A percentile compares a stretch with the other conserved stretches of the same genome.
Evolutionary conservation across 2,797 vertebrate species (phyloP).

Genomic region (Lepus townsendii): DNA sequence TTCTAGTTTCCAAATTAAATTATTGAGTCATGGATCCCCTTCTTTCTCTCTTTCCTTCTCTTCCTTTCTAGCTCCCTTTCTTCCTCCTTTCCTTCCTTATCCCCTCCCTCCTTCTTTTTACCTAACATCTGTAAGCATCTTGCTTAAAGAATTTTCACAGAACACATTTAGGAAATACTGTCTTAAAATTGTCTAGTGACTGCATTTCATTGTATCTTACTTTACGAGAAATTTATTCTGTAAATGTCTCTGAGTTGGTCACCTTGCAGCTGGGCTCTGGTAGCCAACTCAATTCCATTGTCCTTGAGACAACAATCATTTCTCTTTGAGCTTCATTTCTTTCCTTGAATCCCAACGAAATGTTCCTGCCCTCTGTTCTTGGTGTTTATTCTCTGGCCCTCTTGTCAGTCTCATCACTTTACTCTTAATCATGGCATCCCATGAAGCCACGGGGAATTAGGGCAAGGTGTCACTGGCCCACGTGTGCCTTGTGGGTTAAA

Average conservation of each 20-base stretch:
- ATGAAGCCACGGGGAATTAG: too few relatives aligned
- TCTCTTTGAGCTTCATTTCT: too few relatives aligned
- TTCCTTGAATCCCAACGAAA: too few relatives aligned
- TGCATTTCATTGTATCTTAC: background rate
- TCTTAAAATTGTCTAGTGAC: background rate
- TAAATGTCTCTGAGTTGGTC: background rate
- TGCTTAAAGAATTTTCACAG: background rate
- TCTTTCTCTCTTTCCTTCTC: background rate
- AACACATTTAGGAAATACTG: background rate
- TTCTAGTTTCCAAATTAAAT: background rate
- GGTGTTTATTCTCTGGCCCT: too few relatives aligned
- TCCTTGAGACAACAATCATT: too few relatives aligned
- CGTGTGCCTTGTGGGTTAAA: too few relatives aligned
- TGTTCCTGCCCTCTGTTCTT: too few relatives aligned
- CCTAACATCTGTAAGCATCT: background rate
- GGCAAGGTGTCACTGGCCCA: too few relatives aligned
- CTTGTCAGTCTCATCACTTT: too few relatives aligned
- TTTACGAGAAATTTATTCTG: background rate
- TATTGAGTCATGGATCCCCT: background rate
- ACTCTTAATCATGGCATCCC: too few relatives aligned
- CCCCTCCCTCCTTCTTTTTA: background rate
- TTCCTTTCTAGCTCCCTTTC: fast-evolving
- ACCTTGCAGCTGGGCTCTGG: too few relatives aligned
- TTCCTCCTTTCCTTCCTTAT: fast-evolving
- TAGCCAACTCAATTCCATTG: too few relatives aligned